Base-by-base conservation (phyloP, 1,140 invertebrate genomes). In the Samia ricini region DNA sequence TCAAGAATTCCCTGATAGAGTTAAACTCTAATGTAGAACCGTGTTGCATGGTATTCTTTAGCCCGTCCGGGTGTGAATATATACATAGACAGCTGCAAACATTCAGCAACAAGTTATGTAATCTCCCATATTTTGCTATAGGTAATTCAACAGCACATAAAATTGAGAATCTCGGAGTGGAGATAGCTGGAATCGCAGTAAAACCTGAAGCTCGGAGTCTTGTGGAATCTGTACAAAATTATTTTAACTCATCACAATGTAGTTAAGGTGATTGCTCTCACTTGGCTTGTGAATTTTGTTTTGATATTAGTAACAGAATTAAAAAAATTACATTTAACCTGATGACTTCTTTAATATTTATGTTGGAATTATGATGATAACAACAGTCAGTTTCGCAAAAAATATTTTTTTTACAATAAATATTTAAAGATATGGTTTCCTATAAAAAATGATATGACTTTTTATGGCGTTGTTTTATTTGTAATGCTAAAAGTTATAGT, bases 1-100 rank as follows among this genome's bases (percentile, higher is more conserved):
- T 92, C 60, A 90, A 85, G 42, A 66, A 66, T 6, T 84, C 87
- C n/a, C 66, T 92, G 6, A 79, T 88, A 42, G 72, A 82, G 24
- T 58, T 88, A 6, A 73, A 83, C 0, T 60, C 66, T 0, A 58
- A 60, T 2, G 72, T 83, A 0, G 87, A 82, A 24, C 83, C 90
- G 0, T 88, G 89, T 48, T 91, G 87, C 54, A 70, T 92, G 64
- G 91, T 91, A 6, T 92, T 92, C 77, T 92, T 92, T 57, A 92
- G 91, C 33, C 92, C 92, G 0, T 92, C 92, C 0, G 92, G 92
- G 0, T 88, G 84, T 69, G 85, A 90, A 51, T 90, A 88, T 58
- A 80, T 87, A 10, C 76, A 87, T 42, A 62, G 85, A 18, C 81
- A 85, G 42, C 69, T 90, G 23, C 85, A 90, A 55, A 90, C 87